Conservation (phyloP, 2,797 vertebrate species). For the Coluber constrictor region DNA sequence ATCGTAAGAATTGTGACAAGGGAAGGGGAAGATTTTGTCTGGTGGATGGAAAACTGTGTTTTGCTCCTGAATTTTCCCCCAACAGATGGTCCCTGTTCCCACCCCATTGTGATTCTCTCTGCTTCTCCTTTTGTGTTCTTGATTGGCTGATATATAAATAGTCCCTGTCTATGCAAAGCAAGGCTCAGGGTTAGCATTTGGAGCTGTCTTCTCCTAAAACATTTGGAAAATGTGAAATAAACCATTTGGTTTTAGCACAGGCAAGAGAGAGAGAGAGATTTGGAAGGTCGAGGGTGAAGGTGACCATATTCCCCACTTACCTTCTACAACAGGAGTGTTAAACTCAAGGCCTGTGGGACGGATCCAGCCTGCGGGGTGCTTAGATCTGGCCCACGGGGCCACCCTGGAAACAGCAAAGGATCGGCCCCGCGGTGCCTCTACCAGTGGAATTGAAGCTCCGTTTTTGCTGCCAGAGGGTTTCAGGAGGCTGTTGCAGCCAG, state of each 20-base stretch:
- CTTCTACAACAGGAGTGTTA: neutral
- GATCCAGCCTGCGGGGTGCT: too few relatives aligned
- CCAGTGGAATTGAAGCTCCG: too few relatives aligned
- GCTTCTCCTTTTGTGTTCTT: neutral
- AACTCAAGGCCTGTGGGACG: accelerated
- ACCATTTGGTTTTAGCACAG: neutral
- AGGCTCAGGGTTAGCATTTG: neutral
- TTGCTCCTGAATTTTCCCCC: neutral
- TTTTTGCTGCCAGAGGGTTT: too few relatives aligned
- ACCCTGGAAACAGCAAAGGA: too few relatives aligned
- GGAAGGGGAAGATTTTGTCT: neutral
- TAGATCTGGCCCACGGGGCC: too few relatives aligned
- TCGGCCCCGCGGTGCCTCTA: accelerated
- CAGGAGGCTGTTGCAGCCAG: too few relatives aligned
- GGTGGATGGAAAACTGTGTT: neutral
- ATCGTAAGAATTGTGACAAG: neutral
- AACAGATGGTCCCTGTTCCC: neutral
- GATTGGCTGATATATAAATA: neutral
- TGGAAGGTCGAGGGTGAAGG: neutral
- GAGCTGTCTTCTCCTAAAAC: neutral
- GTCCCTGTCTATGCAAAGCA: neutral
- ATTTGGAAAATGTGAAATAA: neutral
- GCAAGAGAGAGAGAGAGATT: neutral
- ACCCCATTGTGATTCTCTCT: neutral
- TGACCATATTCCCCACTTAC: neutral